Conservation (phyloP, 2,113 vertebrate genomes). For the Patagioenas fasciata region DNA sequence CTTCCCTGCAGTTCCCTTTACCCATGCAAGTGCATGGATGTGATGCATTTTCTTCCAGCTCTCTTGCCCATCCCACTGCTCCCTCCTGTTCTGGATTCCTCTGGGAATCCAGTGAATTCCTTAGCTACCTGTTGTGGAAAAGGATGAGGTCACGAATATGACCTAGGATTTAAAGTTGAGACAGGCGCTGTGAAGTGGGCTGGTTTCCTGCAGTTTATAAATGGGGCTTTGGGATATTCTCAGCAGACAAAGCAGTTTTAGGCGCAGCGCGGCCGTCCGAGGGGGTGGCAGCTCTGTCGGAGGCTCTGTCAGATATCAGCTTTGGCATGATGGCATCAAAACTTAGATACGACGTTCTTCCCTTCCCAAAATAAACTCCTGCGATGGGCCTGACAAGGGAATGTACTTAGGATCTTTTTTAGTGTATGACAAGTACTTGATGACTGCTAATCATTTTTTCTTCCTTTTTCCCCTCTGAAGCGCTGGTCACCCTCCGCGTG, state of each 20-base stretch:
- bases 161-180: neutral
- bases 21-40: neutral
- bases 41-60: neutral
- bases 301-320: constrained; percentile 39
- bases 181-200: neutral
- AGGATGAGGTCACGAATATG: neutral
- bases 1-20: neutral
- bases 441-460: neutral
- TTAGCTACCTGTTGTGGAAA: neutral
- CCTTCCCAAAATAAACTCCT: constrained; percentile 29
- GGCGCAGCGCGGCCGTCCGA: neutral
- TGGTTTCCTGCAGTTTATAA: constrained; percentile 10
- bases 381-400: constrained; percentile 20
- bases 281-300: constrained; percentile 37
- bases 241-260: neutral
- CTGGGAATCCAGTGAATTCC: neutral
- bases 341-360: constrained; percentile 7
- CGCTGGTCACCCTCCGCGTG: neutral
- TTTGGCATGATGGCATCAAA: constrained; percentile 34
- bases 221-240: neutral
- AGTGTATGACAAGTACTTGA: constrained; percentile 14
- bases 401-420: neutral
- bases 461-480: neutral
- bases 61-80: neutral
- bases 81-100: neutral